phyloP scores from a whole-genome alignment of 2,888 invertebrate species.

The Entomobrya proxima region DNA sequence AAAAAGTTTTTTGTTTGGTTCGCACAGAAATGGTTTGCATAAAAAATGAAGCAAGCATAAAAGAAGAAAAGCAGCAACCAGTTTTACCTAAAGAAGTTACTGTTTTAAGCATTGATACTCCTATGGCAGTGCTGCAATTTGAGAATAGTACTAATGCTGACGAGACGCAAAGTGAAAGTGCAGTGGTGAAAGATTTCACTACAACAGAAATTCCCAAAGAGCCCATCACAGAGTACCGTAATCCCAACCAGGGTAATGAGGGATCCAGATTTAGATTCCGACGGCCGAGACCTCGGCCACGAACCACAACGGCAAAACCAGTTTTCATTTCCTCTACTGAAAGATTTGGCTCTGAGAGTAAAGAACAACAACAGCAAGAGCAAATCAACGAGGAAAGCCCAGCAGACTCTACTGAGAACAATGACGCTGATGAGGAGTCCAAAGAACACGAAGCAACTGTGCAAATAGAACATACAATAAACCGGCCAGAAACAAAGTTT shows the following conservation, averaged over 20 bases:
- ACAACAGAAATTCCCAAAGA: slow-evolving; percentile 52
- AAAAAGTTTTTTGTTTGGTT: background rate
- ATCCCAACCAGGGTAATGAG: slow-evolving; percentile 33
- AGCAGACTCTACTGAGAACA: slow-evolving; percentile 58
- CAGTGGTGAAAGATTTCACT: slow-evolving; percentile 16
- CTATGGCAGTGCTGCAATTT: slow-evolving; percentile 51
- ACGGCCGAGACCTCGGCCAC: slow-evolving; percentile 63
- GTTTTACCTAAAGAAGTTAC: slow-evolving; percentile 66
- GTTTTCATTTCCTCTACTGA: slow-evolving; percentile 56
- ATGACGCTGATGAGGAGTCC: slow-evolving; percentile 49
- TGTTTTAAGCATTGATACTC: slow-evolving; percentile 60
- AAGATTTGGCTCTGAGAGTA: slow-evolving; percentile 72
- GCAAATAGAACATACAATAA: slow-evolving; percentile 4
- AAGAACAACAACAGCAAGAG: slow-evolving; percentile 70
- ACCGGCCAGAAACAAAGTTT: slow-evolving; percentile 44
- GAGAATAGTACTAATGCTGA: slow-evolving; percentile 37
- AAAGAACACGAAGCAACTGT: background rate
- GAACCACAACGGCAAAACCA: slow-evolving; percentile 53
- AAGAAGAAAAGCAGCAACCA: slow-evolving; percentile 56
- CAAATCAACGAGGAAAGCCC: slow-evolving; percentile 77
- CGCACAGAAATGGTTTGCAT: slow-evolving; percentile 74
- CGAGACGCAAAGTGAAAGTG: slow-evolving; percentile 52
- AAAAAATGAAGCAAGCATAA: slow-evolving; percentile 74
- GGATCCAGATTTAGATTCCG: slow-evolving; percentile 47
- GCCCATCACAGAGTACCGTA: slow-evolving; percentile 52